Evolutionary conservation across 2,113 vertebrate genomes (phyloP).

Genomic region (Pagrus major): DNA sequence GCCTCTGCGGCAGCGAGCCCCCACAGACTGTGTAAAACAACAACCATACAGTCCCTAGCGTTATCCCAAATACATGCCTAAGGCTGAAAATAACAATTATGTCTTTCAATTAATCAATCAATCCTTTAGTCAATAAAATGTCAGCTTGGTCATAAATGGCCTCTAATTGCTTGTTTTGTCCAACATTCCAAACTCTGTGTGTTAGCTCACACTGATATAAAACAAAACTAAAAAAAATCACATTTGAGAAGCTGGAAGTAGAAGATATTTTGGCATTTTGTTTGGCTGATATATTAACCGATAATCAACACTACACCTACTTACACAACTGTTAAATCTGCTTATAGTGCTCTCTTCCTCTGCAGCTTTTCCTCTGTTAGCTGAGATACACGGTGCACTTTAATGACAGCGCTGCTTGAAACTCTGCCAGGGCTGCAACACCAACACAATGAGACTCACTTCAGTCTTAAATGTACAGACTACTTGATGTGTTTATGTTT

Average conservation of each 20-base stretch:
- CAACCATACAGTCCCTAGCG: not conserved
- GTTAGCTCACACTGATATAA: not conserved
- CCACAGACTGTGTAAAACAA: slow-evolving; percentile 9
- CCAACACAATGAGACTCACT: slow-evolving; percentile 4
- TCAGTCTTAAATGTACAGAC: slow-evolving; percentile 1
- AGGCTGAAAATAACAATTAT: slow-evolving; percentile 2
- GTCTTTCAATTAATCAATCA: not conserved
- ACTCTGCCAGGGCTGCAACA: slow-evolving; percentile 40
- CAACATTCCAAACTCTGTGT: not conserved
- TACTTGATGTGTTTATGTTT: slow-evolving; percentile 17
- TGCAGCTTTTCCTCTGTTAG: slow-evolving; percentile 38
- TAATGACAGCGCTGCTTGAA: slow-evolving; percentile 42
- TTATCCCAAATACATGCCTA: not conserved
- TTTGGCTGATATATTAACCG: not conserved
- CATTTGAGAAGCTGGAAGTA: not conserved
- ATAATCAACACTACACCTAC: slow-evolving; percentile 14
- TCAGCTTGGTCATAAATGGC: slow-evolving; percentile 1
- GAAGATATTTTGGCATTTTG: not conserved
- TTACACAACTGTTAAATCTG: slow-evolving; percentile 1
- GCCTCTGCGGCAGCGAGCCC: slow-evolving; percentile 1
- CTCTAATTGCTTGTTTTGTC: not conserved
- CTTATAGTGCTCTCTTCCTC: slow-evolving; percentile 11
- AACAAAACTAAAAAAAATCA: slow-evolving; percentile 16
- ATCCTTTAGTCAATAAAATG: not conserved
- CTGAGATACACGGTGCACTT: slow-evolving; percentile 35